Evolutionary conservation across 1,140 invertebrate species (phyloP).

Genomic region (Cyclargus thomasi): DNA sequence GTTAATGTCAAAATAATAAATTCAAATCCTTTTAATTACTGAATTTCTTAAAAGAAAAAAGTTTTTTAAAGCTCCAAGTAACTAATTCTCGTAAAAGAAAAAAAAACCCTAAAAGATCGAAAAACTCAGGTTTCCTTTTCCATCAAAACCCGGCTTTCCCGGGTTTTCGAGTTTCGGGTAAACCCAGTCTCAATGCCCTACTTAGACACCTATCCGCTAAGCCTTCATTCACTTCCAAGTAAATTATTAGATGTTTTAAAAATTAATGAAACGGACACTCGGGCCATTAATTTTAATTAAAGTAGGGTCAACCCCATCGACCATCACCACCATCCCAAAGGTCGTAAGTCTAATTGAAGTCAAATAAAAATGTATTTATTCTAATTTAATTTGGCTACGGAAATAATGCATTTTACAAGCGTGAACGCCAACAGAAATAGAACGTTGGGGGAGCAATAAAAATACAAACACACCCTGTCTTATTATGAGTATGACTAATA

Average conservation of each 20-base stretch:
- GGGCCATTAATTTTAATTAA: background rate
- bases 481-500: constrained; percentile 57
- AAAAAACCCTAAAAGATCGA: no score
- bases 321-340: background rate
- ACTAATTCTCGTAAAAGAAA: no score
- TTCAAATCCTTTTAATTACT: no score
- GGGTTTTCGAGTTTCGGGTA: no score
- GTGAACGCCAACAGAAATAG: constrained; percentile 28
- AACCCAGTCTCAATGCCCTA: no score
- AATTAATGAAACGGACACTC: background rate
- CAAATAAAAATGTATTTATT: background rate
- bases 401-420: constrained; percentile 6
- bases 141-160: no score
- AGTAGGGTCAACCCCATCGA: background rate
- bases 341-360: constrained; percentile 1
- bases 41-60: no score
- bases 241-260: background rate
- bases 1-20: no score
- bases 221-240: background rate
- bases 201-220: background rate
- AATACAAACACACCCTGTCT: constrained; percentile 48
- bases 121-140: no score
- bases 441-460: constrained; percentile 36
- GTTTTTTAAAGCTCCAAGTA: no score
- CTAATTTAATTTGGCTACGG: background rate